These are phyloP conservation scores for Pterostichus madidus DNA, from an alignment of 2,888 invertebrate genomes.

Conservation along the genomic window DNA sequence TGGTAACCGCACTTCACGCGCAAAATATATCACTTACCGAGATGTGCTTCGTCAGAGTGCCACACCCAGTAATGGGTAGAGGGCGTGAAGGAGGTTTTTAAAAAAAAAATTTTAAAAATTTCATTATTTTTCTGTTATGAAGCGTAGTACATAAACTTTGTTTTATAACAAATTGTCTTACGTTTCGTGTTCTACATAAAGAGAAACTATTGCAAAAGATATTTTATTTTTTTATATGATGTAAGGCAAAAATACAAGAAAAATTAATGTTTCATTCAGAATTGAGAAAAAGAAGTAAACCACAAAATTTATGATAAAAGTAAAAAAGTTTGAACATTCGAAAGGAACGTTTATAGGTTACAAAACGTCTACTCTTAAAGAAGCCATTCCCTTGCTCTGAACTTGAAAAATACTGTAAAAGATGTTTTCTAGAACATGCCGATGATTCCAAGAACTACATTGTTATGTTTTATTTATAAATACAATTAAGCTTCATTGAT, in stretches of 20 bases:
- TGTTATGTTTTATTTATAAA: neutral
- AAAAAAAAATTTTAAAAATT: too few relatives aligned
- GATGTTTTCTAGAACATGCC: neutral
- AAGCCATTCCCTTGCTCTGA: neutral
- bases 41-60: too few relatives aligned
- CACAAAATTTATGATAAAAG: slow-evolving; percentile 40
- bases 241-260: slow-evolving; percentile 14
- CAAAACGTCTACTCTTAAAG: neutral
- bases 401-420: neutral
- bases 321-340: slow-evolving; percentile 34
- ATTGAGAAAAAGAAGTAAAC: slow-evolving; percentile 23
- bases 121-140: too few relatives aligned
- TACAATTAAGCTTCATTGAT: neutral
- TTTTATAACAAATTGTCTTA: too few relatives aligned
- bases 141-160: too few relatives aligned
- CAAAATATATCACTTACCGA: too few relatives aligned
- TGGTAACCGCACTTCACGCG: too few relatives aligned
- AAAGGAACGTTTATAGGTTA: slow-evolving; percentile 28
- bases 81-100: too few relatives aligned
- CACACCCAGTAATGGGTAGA: too few relatives aligned
- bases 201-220: neutral
- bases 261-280: slow-evolving; percentile 17
- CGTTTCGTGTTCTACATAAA: too few relatives aligned
- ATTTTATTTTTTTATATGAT: neutral
- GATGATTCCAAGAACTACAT: neutral